Evolutionary conservation across 2,797 vertebrate genomes (phyloP).

Genomic region (Atherinosoma microstoma): DNA sequence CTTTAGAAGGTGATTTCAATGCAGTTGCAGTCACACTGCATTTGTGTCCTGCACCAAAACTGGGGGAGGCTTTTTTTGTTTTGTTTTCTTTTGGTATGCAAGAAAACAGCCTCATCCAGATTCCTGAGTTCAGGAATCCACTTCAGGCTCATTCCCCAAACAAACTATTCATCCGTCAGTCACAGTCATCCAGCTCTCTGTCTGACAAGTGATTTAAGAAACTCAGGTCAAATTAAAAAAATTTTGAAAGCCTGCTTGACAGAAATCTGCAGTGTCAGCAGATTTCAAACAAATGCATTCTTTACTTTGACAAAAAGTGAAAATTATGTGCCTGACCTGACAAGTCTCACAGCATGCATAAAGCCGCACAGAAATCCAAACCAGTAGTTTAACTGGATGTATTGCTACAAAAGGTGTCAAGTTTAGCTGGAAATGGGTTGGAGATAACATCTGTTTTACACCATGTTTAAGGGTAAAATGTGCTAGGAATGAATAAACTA

Average conservation of each 20-base stretch:
- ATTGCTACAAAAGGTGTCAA: slow-evolving; percentile 15
- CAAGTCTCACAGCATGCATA: slow-evolving; percentile 16
- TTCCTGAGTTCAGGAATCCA: slow-evolving; percentile 42
- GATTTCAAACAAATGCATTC: slow-evolving; percentile 32
- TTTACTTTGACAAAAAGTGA: slow-evolving; percentile 20
- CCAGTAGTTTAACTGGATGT: background rate
- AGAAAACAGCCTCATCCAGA: slow-evolving; percentile 44
- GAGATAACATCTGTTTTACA: slow-evolving; percentile 24
- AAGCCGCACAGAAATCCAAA: background rate
- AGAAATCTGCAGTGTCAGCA: slow-evolving; percentile 6
- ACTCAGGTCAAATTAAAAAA: slow-evolving; percentile 18
- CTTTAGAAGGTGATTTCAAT: slow-evolving; percentile 27
- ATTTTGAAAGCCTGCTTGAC: slow-evolving; percentile 11
- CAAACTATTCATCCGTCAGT: slow-evolving; percentile 15
- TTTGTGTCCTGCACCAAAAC: slow-evolving; percentile 28
- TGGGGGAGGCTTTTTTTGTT: background rate
- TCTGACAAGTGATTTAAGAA: background rate
- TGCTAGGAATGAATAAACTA: slow-evolving; percentile 9
- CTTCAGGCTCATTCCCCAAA: slow-evolving; percentile 20
- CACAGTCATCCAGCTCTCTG: slow-evolving; percentile 4
- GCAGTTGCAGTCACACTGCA: slow-evolving; percentile 25
- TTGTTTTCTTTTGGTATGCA: background rate
- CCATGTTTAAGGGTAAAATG: slow-evolving; percentile 31
- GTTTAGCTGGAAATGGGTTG: slow-evolving; percentile 31
- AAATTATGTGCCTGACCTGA: slow-evolving; percentile 13